These are phyloP conservation scores for Muricea muricata DNA, from an alignment of 92 coral and sea anemone species.

Conservation along the genomic window DNA sequence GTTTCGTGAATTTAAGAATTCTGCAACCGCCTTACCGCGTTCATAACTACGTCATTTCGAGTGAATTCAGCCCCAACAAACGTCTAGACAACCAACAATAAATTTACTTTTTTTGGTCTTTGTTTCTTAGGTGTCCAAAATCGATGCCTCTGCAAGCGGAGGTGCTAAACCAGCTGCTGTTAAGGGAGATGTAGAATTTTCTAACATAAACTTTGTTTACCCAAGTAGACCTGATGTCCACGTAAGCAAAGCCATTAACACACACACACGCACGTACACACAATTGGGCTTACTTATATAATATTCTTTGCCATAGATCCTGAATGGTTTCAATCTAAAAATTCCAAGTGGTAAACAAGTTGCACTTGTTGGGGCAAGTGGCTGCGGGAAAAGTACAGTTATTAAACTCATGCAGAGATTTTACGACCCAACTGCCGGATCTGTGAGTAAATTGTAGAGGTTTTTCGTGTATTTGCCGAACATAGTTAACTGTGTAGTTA, in stretches of 20 bases:
- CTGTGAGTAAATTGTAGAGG: slow-evolving; percentile 28
- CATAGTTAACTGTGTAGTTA: too few relatives aligned
- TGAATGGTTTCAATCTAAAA: slow-evolving; percentile 13
- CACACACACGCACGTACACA: too few relatives aligned
- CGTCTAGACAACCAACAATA: not conserved
- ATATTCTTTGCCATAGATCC: slow-evolving; percentile 7
- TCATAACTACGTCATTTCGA: too few relatives aligned
- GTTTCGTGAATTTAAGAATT: too few relatives aligned
- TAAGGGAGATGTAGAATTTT: slow-evolving; percentile 75
- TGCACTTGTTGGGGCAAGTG: slow-evolving; percentile 36
- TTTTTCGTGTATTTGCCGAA: too few relatives aligned
- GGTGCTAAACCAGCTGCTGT: slow-evolving; percentile 77
- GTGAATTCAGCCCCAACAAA: too few relatives aligned
- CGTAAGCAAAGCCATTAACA: slow-evolving; percentile 39
- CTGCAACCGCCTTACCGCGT: too few relatives aligned
- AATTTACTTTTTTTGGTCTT: not conserved
- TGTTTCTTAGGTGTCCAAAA: slow-evolving; percentile 71
- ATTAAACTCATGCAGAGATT: slow-evolving; percentile 33
- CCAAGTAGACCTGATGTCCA: slow-evolving; percentile 85
- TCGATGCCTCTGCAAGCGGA: slow-evolving; percentile 82
- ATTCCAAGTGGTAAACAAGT: slow-evolving; percentile 38
- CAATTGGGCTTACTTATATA: too few relatives aligned
- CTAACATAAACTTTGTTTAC: slow-evolving; percentile 79
- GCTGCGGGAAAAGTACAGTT: slow-evolving; percentile 31
- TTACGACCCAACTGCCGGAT: slow-evolving; percentile 19